Evolutionary conservation across 2,797 vertebrate genomes (phyloP), one percentile per base, ranked within the genome.

Genomic region (Rhinophrynus dorsalis): DNA sequence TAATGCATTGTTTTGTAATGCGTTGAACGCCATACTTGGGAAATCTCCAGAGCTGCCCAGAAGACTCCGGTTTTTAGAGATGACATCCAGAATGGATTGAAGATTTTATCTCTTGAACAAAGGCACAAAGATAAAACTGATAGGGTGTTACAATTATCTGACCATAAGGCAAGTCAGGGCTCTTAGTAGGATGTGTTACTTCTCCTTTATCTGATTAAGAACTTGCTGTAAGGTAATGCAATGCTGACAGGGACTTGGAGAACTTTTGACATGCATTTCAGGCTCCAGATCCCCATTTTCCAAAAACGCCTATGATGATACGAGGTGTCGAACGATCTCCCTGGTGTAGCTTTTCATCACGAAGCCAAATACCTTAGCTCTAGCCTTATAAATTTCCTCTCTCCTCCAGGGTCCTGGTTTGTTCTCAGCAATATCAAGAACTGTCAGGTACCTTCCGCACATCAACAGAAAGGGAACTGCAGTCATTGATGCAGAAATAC

Each of bases 291-390:
- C 17, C 5, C 8, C 18, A n/a, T n/a, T n/a, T 18, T 57, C 54
- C 54, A 57, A 47, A 9, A 33, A 1, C 33, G 20, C 23, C 17
- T 29, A 57, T 10, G 7, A 17, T 57, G 32, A 57, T 57, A 57
- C 38, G 32, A 57, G 54, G 54, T 57, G 54, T 57, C 18, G 11
- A 33, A 30, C 50, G 50, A 57, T 37, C 54, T 57, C 54, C 38
- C 18, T 57, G 54, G 54, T 37, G 32, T 13, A 37, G 17, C 32
- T 57, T 20, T 37, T 38, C 54, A n/a, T 3, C 4, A 6, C 2
- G 18, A 37, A 3, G 54, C 54, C 54, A 57, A 57, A 24, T 57
- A 57, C 18, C 54, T 37, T 5, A 13, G 24, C 32, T 38, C 30
- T 13, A 57, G 33, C 33, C 33, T 33, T 57, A 57, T 57, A 57